These are phyloP conservation scores for Azemiops feae DNA, from an alignment of 2,113 vertebrate species.

Conservation along the genomic window DNA sequence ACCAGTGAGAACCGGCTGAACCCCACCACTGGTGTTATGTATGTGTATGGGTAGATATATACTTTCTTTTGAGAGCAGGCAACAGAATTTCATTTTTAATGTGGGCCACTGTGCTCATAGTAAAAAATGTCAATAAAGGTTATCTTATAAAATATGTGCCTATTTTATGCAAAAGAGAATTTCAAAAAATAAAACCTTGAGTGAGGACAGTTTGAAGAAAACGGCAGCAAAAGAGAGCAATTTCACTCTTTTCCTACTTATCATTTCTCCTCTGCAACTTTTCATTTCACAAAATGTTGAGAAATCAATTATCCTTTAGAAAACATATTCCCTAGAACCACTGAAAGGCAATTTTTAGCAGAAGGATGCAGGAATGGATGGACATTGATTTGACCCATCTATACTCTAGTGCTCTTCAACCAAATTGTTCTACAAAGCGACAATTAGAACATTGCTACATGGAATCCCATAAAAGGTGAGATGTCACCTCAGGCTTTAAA, in stretches of 20 bases:
- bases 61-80: too few species aligned
- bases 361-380: background rate
- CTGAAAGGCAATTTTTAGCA: background rate
- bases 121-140: too few species aligned
- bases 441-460: background rate
- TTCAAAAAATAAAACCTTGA: background rate
- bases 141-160: background rate
- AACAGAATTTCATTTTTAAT: too few species aligned
- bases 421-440: background rate
- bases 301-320: background rate
- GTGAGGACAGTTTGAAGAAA: background rate
- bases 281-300: background rate
- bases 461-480: background rate
- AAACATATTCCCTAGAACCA: background rate
- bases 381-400: background rate
- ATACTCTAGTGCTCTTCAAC: background rate
- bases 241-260: background rate
- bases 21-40: too few species aligned
- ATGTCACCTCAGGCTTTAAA: background rate
- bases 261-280: background rate
- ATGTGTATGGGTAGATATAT: too few species aligned
- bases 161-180: background rate
- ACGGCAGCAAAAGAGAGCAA: background rate
- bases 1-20: too few species aligned
- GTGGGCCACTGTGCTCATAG: too few species aligned